Evolutionary conservation across 2,888 invertebrate genomes (phyloP), one percentile per base, ranked within the genome.

Genomic region (Hydropsyche betteni): DNA sequence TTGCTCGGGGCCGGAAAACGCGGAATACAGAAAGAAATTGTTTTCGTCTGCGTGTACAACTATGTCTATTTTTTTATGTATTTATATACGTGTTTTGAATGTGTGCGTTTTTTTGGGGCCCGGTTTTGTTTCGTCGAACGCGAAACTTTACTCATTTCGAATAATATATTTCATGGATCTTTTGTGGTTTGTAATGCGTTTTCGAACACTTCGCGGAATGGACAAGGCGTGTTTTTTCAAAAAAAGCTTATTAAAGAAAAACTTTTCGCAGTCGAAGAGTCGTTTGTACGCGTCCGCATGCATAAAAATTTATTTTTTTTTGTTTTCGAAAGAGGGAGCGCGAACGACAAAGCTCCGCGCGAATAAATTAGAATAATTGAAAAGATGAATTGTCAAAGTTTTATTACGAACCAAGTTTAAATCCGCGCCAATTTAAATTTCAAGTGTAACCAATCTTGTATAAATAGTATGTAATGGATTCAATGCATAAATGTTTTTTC

Each of bases 361-460:
- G 64, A 64, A 64, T 64, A 64, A 64, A 64, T 64, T 64, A 36
- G 34, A 64, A 64, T 64, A 64, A 64, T 64, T 64, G 64, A 64
- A 64, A 64, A 64, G 34, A 64, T 36, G 64, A 33, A 64, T 64
- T 36, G 64, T 64, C 64, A 34, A 64, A 64, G 64, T 64, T 64
- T 64, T 64, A 24, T 33, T 64, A 36, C 64, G n/a, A 44, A 44
- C 14, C 8, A 58, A 58, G 58, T 24, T 64, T 64, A n/a, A 36
- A 36, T 64, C 64, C 33, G 34, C n/a, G 34, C 8, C 16, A 24
- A 64, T 64, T 64, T 36, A 64, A 33, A n/a, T 34, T n/a, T 34
- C 34, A 64, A 64, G 64, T 36, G 12, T 36, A 64, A 64, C 64
- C n/a, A 64, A 64, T 36, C 36, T 34, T 64, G 36, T n/a, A 64